Evolutionary conservation across 2,888 invertebrate genomes (phyloP), one percentile per base, ranked within the genome.

Genomic region (Erannis defoliaria): DNA sequence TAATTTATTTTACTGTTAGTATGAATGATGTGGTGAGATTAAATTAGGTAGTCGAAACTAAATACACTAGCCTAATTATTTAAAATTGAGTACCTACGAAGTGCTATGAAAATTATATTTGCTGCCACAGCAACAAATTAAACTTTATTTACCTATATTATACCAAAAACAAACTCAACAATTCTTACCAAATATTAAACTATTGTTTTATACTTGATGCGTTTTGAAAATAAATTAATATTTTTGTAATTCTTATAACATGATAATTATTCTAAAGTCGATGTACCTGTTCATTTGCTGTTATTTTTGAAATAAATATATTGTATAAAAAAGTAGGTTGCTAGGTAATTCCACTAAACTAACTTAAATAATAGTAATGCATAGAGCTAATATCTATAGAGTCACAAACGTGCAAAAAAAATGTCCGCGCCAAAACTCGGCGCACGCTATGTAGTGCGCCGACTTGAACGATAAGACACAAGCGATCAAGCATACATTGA

Each of bases 251-350:
- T 50, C 35, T 46, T 43, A 19, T 38, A 16, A 40, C 37, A 48
- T 40, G 14, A 45, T 55, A 43, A 14, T 45, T 51, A 33, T 35
- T 55, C n/a, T 33, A 12, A 55, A 45, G n/a, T 55, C 33, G 21
- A 45, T 53, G 57, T 62, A 62, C 62, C 62, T 62, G 62, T 57
- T 48, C 10, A 50, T 45, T 62, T 29, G 8, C 8, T 43, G 43
- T 42, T 33, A 50, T 18, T 49, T 12, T 18, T 0, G 18, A 33
- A 5, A 14, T 16, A 16, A 26, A 10, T 42, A 33, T 62, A 71
- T 69, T 56, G 45, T 61, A 51, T 23, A 5, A 26, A 38, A 18
- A 21, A 14, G 5, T 26, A 14, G n/a, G 29, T n/a, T 29, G 8
- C 23, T n/a, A n/a, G n/a, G n/a, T n/a, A n/a, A n/a, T n/a, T n/a